phyloP scores from a whole-genome alignment of 1,140 invertebrate genomes.

The Hypothenemus hampei region DNA sequence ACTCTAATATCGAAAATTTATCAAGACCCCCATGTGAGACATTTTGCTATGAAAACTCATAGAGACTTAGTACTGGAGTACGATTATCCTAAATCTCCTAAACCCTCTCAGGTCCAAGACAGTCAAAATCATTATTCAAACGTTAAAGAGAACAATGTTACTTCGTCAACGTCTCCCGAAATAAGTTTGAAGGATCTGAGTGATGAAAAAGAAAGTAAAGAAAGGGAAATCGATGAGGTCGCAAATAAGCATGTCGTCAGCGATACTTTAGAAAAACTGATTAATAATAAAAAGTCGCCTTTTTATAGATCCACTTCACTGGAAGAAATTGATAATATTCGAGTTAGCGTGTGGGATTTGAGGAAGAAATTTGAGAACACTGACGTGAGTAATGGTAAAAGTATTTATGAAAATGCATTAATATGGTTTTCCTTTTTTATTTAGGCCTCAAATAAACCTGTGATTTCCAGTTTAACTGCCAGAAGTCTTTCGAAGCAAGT shows the following conservation, averaged over 20 bases:
- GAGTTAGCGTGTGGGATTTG: slow-evolving; percentile 34
- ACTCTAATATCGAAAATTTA: slow-evolving; percentile 36
- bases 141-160: not conserved
- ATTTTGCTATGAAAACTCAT: slow-evolving; percentile 28
- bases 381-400: slow-evolving; percentile 28
- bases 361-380: slow-evolving; percentile 35
- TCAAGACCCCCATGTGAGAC: slow-evolving; percentile 29
- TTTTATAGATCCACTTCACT: not conserved
- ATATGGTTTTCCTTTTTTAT: slow-evolving; percentile 5
- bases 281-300: not conserved
- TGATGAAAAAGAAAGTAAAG: slow-evolving; percentile 2
- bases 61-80: slow-evolving; percentile 5
- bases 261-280: slow-evolving; percentile 9
- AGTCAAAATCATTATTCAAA: not conserved
- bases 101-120: too few relatives aligned
- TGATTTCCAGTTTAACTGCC: slow-evolving; percentile 73
- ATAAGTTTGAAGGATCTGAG: slow-evolving; percentile 11
- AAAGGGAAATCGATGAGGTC: slow-evolving; percentile 18
- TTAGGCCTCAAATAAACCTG: slow-evolving; percentile 36
- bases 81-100: too few relatives aligned
- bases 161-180: slow-evolving; percentile 13
- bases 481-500: slow-evolving; percentile 71
- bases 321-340: slow-evolving; percentile 16
- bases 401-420: not conserved
- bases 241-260: slow-evolving; percentile 18